A percentile compares a stretch with the other conserved stretches of the same genome.
These are phyloP conservation scores for Cygnus buccinator DNA, from an alignment of 2,113 vertebrate genomes.

Conservation along the genomic window DNA sequence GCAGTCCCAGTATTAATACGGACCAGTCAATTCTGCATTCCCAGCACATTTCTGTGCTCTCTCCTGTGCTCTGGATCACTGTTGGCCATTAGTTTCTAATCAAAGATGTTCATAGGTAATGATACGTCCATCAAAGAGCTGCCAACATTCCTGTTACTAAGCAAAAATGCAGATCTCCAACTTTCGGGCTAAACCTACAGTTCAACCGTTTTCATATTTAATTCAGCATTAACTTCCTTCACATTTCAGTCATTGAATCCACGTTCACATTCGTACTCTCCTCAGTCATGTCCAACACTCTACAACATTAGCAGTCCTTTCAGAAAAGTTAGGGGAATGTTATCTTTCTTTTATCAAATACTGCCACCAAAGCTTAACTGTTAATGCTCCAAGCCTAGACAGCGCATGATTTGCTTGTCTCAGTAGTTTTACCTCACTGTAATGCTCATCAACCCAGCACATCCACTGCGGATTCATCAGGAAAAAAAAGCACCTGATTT, in stretches of 20 bases:
- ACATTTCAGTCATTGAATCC: not conserved
- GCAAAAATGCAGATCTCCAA: constrained; percentile 2
- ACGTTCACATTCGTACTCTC: not conserved
- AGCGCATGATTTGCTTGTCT: constrained; percentile 25
- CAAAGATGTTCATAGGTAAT: not conserved
- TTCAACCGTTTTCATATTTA: not conserved
- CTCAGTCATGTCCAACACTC: not conserved
- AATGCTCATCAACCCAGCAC: constrained; percentile 12
- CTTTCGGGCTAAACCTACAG: not conserved
- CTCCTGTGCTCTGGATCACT: not conserved
- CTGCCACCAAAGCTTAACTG: constrained; percentile 49
- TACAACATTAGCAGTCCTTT: not conserved
- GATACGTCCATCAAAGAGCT: not conserved
- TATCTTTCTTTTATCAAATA: constrained; percentile 36
- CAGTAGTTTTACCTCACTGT: constrained; percentile 35
- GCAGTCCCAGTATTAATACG: not conserved
- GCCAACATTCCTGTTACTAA: not conserved
- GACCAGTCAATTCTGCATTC: not conserved
- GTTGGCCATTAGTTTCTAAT: not conserved
- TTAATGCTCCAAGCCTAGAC: constrained; percentile 19
- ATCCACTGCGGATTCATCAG: constrained; percentile 43
- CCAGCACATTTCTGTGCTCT: not conserved
- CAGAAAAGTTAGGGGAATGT: constrained; percentile 23
- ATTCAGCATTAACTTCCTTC: not conserved
- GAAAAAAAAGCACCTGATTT: not conserved